Evolutionary conservation across 2,113 vertebrate genomes (phyloP).

Genomic region (Zeus faber): DNA sequence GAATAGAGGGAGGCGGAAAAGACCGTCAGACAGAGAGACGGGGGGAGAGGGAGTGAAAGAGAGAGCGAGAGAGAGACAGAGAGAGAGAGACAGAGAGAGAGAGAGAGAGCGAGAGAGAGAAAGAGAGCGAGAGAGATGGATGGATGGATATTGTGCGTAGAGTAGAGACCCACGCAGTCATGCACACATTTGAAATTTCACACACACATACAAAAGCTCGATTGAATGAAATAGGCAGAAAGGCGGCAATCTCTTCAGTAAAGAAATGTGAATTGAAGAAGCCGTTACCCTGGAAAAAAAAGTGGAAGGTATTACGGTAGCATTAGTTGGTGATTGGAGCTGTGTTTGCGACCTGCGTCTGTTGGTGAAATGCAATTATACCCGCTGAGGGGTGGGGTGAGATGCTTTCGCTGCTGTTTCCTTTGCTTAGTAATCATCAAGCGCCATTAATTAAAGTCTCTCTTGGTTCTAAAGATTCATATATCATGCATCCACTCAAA

Average conservation of each 20-base stretch:
- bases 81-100: slow-evolving; percentile 9
- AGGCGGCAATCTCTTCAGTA: too few species aligned
- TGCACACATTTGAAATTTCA: too few species aligned
- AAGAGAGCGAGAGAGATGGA: neutral
- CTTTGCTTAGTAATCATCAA: slow-evolving; percentile 56
- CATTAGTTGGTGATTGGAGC: slow-evolving; percentile 24
- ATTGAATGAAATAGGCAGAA: too few species aligned
- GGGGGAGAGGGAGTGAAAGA: neutral
- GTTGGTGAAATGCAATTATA: slow-evolving; percentile 61
- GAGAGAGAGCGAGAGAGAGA: slow-evolving; percentile 5
- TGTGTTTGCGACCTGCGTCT: too few species aligned
- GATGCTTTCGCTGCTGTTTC: slow-evolving; percentile 56
- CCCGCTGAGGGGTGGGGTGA: slow-evolving; percentile 44
- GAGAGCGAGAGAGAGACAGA: neutral
- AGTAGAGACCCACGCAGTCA: too few species aligned
- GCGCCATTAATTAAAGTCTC: slow-evolving; percentile 63
- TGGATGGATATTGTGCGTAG: slow-evolving; percentile 7
- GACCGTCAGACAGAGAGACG: neutral
- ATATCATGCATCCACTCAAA: slow-evolving; percentile 1
- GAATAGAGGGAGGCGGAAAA: neutral
- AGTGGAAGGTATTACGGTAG: neutral
- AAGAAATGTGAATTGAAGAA: too few species aligned
- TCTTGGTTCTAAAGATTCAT: slow-evolving; percentile 47
- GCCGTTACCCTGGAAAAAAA: neutral
- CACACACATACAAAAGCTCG: too few species aligned